Evolutionary conservation across 2,113 vertebrate species (phyloP), one percentile per base, ranked within the genome.

Genomic region (Sinocyclocheilus maitianheensis): DNA sequence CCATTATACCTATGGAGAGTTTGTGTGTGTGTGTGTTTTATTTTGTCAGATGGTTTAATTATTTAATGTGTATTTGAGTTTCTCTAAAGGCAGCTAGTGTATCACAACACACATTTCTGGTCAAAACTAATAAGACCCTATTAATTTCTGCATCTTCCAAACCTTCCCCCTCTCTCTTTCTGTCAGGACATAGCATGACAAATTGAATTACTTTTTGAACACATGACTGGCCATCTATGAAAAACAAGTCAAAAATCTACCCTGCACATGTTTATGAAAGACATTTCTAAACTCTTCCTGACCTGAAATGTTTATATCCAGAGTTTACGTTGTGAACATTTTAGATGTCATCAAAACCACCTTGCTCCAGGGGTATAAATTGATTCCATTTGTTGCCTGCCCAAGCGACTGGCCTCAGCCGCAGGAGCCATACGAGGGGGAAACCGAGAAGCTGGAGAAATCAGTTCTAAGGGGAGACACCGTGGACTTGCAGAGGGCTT

Each of bases 291-390:
- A 93, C 92, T 90, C 80, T 78, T 77, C 85, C 80, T 88, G 93
- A 93, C 92, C 92, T 86, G 85, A n/a, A 85, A 76, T 91, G 91
- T 93, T 93, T 92, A 91, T 88, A 87, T 84, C 91, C 79, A 84
- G 55, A 85, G 88, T 93, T 93, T 91, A 89, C 86, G 48, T 91
- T 87, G 83, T 84, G 89, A 93, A 89, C 87, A 90, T 92, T 90
- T 90, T 78, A 93, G 89, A 93, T 89, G 93, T 92, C 89, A 87
- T 89, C 84, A 80, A 90, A 93, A 91, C 84, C 85, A 83, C 85
- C 83, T 89, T 20, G 83, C 69, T 92, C 77, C 74, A 84, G 87
- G 87, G 89, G 53, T 71, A 91, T 86, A 93, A 93, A 92, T 92
- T 91, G 89, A 91, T 91, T 93, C 90, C 92, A 93, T 90, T 90